These are phyloP conservation scores for Nineta flava DNA, from an alignment of 2,888 invertebrate genomes.

Conservation along the genomic window DNA sequence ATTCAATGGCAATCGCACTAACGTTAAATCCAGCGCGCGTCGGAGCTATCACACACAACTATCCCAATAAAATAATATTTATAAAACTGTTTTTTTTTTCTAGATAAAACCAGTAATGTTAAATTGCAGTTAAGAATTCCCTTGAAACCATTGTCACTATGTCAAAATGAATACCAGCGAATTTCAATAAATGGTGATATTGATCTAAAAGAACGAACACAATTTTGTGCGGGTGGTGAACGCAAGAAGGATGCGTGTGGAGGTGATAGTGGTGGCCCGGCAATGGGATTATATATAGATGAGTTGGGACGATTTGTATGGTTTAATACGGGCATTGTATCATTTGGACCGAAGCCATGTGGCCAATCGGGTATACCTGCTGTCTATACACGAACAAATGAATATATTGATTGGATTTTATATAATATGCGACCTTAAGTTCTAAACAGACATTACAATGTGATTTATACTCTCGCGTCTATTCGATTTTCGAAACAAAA, in stretches of 20 bases:
- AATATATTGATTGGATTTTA: constrained; percentile 41
- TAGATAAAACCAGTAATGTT: constrained; percentile 6
- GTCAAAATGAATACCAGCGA: background rate
- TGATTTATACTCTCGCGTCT: background rate
- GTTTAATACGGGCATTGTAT: constrained; percentile 40
- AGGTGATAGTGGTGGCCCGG: constrained; percentile 10
- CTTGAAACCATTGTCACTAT: constrained; percentile 7
- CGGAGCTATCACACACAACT: no score
- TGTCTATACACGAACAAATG: constrained; percentile 42
- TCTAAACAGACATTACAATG: background rate
- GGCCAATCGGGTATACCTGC: constrained; percentile 41
- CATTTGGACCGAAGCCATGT: constrained; percentile 38
- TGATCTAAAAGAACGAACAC: constrained; percentile 8
- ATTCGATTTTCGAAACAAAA: no score
- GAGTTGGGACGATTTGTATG: constrained; percentile 17
- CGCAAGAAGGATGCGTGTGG: constrained; percentile 8
- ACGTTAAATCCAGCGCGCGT: no score
- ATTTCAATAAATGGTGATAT: background rate
- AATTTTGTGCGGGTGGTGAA: constrained; percentile 23
- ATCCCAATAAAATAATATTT: constrained; percentile 1
- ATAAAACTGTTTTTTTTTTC: constrained; percentile 8
- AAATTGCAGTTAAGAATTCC: constrained; percentile 11
- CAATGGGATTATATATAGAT: constrained; percentile 2
- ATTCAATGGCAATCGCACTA: no score
- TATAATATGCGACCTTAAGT: constrained; percentile 7